Evolutionary conservation across 2,113 vertebrate genomes (phyloP).

Genomic region (Thalassarche chlororhynchos): DNA sequence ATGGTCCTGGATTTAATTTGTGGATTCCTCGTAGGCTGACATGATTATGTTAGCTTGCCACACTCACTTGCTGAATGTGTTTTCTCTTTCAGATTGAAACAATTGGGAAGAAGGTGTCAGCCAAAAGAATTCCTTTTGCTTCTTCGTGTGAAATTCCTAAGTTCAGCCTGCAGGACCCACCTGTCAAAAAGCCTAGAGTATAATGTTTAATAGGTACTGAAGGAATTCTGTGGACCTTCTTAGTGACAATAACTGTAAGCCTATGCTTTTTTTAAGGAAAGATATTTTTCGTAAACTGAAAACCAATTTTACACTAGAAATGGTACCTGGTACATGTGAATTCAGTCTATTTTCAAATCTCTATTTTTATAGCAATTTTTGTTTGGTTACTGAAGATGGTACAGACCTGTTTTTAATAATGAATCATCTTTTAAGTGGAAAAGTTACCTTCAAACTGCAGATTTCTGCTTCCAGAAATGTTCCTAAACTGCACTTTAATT

Average conservation of each 20-base stretch:
- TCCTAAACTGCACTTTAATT: constrained; percentile 41
- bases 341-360: constrained; percentile 73
- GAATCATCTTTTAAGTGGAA: constrained; percentile 25
- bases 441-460: constrained; percentile 4
- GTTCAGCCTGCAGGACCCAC: constrained; percentile 83
- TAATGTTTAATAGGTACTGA: constrained; percentile 59
- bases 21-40: not conserved
- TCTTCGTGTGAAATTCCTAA: constrained; percentile 82
- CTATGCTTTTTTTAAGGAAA: constrained; percentile 69
- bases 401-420: constrained; percentile 66
- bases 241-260: constrained; percentile 38
- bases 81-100: constrained; percentile 88
- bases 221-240: constrained; percentile 24
- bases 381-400: constrained; percentile 47
- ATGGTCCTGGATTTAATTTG: not conserved
- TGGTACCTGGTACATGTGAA: constrained; percentile 69
- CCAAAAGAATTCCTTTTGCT: constrained; percentile 90
- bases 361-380: constrained; percentile 69
- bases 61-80: not conserved
- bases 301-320: constrained; percentile 64
- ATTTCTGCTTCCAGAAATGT: constrained; percentile 41
- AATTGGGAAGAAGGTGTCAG: constrained; percentile 94
- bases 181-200: constrained; percentile 89
- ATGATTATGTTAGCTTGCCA: not conserved
- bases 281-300: constrained; percentile 76